phyloP scores from a whole-genome alignment of 2,113 vertebrate species.

The Cettia cetti region DNA sequence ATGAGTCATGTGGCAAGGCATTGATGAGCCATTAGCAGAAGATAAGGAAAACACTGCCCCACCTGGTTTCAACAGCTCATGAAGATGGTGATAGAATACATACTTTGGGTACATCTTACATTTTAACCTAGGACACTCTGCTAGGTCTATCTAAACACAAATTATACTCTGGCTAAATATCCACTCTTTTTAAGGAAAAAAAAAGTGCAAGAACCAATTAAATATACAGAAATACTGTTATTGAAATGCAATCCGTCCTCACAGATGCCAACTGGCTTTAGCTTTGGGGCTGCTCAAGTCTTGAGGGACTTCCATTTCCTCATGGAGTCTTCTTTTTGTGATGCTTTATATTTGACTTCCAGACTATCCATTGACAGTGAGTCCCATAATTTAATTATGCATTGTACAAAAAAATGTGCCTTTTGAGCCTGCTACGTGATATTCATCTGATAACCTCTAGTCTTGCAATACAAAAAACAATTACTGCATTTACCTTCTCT shows the following conservation, averaged over 20 bases:
- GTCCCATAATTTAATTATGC: not conserved
- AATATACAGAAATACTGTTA: not conserved
- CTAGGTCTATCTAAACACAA: not conserved
- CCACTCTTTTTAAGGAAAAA: not conserved
- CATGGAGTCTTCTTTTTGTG: not conserved
- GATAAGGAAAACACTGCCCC: no score
- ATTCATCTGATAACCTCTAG: not conserved
- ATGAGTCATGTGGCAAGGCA: no score
- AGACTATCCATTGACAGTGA: not conserved
- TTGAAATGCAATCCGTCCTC: not conserved
- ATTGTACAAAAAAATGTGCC: not conserved
- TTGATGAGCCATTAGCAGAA: no score
- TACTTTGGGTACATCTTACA: no score
- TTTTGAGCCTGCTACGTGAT: not conserved
- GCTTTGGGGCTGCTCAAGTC: not conserved
- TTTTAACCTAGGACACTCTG: not conserved
- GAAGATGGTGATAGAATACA: no score
- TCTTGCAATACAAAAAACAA: not conserved
- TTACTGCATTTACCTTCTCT: not conserved
- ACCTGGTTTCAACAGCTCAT: no score
- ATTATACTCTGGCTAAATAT: not conserved
- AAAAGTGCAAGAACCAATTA: not conserved
- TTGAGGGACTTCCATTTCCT: not conserved
- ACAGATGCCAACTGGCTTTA: not conserved
- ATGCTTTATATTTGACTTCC: not conserved